Percentiles rank a stretch among this genome's conserved stretches.
phyloP scores from a whole-genome alignment of 2,113 vertebrate species.

The Equus quagga region DNA sequence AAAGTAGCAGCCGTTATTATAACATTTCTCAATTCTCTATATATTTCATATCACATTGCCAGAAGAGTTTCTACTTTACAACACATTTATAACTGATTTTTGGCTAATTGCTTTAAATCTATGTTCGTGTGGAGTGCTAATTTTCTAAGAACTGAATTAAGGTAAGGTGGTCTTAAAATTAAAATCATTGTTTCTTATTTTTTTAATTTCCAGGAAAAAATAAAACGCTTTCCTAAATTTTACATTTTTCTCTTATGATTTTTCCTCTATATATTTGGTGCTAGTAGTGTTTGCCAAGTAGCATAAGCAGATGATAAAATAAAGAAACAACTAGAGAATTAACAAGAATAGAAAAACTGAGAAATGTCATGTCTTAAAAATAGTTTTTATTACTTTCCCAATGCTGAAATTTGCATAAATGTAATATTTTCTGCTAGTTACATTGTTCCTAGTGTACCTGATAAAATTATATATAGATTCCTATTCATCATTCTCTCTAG shows the following conservation, averaged over 20 bases:
- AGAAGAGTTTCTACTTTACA: not conserved
- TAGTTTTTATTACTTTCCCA: not conserved
- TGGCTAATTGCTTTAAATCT: conserved; percentile 3
- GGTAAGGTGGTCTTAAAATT: not conserved
- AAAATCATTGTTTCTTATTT: not conserved
- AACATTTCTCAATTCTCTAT: not conserved
- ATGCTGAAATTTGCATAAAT: not conserved
- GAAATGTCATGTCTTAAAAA: not conserved
- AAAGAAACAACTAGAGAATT: not conserved
- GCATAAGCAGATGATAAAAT: not conserved
- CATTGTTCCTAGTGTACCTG: not conserved
- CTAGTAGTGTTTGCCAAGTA: not conserved
- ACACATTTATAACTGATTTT: not conserved
- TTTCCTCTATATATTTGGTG: not conserved
- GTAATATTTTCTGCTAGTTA: not conserved
- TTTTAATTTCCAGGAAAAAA: not conserved
- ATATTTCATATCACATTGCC: not conserved
- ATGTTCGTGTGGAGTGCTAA: not conserved
- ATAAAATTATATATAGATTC: not conserved
- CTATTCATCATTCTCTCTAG: not conserved
- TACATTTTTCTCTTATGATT: not conserved
- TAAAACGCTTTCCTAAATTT: not conserved
- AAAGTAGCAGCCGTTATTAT: not conserved
- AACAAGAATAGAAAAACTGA: not conserved
- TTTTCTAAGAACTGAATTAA: conserved; percentile 20